Base-by-base conservation (phyloP, 2,888 invertebrate species). In the Lasioglossum vierecki region DNA sequence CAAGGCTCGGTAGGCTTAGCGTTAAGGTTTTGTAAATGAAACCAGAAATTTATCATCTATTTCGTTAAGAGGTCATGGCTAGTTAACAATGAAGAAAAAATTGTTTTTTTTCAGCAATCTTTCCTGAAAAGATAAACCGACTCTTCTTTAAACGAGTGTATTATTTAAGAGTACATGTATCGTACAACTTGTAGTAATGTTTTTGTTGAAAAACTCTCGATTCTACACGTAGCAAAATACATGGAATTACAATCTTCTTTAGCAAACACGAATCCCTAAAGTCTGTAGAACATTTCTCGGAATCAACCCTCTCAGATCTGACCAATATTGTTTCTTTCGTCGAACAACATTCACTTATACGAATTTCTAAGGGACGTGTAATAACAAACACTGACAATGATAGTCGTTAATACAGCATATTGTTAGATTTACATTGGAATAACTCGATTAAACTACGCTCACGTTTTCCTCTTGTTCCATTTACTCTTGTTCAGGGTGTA, bases 281-380 rank as follows among this genome's bases (percentile, higher is more conserved):
- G 35, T 49, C 63, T 9, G 6, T 44, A 2, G 35, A 44, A 15
- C n/a, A 5, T 63, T 11, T 63, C 30, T 63, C 30, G 26, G 49
- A 35, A 57, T 35, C 13, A 26, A 39, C 22, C 22, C 22, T 4
- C 30, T 44, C 18, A 68, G 46, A 68, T 49, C 8, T 49, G 8
- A 30, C 22, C 60, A 11, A 57, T 18, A 49, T 18, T 6, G 49
- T 18, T 49, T 49, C 49, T 49, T 18, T 6, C 18, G 49, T 18
- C 2, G 49, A 18, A 49, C 18, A 49, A 49, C 49, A 18, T 49
- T 49, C 75, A 44, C 44, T 44, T 44, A 44, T 44, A 44, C 44
- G 44, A 83, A 84, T 53, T 53, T 83, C 72, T 82, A 79, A 79
- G 22, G 68, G 44, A 66, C 70, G 44, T 84, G 46, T 63, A 57